Conservation (phyloP, 2,888 invertebrate species). For the Meiosimyza platycephala region DNA sequence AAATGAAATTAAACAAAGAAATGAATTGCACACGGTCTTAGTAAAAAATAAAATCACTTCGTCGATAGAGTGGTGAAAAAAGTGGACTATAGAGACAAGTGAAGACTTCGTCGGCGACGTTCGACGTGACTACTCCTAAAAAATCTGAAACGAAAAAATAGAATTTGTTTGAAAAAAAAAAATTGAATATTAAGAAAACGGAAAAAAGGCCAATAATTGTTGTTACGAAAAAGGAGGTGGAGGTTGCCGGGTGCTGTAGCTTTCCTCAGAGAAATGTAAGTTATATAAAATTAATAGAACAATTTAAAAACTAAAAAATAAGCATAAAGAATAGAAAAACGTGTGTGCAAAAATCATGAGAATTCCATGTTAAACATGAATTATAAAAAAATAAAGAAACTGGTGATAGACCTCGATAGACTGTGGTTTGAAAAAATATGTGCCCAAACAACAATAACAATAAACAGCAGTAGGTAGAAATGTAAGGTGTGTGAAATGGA, state of each 20-base stretch:
- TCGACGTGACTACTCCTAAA: constrained; percentile 27
- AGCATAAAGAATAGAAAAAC: constrained; percentile 9
- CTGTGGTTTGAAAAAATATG: no score
- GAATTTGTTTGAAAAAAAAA: constrained; percentile 22
- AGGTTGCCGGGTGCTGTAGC: constrained; percentile 16
- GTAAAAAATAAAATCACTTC: constrained; percentile 49
- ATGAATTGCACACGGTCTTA: constrained; percentile 39
- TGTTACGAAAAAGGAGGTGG: not conserved
- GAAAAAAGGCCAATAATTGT: not conserved
- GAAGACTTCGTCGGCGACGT: not conserved
- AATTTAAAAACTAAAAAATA: not conserved
- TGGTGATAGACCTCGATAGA: no score
- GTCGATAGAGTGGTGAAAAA: constrained; percentile 53
- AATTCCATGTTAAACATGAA: no score
- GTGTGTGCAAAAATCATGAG: not conserved
- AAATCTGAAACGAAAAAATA: constrained; percentile 21
- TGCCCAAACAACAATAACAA: no score
- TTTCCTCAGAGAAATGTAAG: constrained; percentile 28
- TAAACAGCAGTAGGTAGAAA: no score
- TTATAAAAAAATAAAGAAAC: no score
- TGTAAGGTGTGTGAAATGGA: no score
- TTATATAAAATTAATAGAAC: constrained; percentile 2
- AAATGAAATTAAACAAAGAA: constrained; percentile 13
- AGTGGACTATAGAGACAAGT: constrained; percentile 27
- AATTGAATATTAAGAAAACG: constrained; percentile 7